These are phyloP conservation scores for Sussaba pulchella DNA, from an alignment of 2,888 invertebrate species.

Conservation along the genomic window DNA sequence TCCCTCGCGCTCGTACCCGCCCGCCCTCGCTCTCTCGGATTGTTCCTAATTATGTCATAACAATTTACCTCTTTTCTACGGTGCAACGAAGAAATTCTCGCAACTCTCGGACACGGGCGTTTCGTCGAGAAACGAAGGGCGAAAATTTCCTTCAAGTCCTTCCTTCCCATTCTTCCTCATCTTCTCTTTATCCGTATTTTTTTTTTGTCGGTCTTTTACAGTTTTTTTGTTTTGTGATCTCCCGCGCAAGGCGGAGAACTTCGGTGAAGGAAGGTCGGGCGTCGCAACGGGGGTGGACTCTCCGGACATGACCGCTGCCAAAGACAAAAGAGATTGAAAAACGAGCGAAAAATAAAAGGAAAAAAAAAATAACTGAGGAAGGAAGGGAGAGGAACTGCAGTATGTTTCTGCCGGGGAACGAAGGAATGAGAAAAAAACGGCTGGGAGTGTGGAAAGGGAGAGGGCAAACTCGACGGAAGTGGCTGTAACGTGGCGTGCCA, in stretches of 20 bases:
- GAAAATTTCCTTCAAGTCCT: conserved; percentile 40
- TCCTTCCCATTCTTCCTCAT: conserved; percentile 4
- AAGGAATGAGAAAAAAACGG: conserved; percentile 11
- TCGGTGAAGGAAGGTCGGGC: conserved; percentile 24
- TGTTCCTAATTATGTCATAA: conserved; percentile 83
- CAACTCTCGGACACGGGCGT: conserved; percentile 56
- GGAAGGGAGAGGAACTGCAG: neutral
- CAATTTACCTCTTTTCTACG: conserved; percentile 76
- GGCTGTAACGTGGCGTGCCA: conserved; percentile 70
- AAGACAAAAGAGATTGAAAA: neutral
- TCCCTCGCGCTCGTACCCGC: conserved; percentile 29
- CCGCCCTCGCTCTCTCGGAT: conserved; percentile 68
- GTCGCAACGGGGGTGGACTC: conserved; percentile 42
- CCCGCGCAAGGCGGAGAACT: neutral
- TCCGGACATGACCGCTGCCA: conserved; percentile 4
- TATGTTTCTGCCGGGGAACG: neutral
- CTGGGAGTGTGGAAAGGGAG: conserved; percentile 12
- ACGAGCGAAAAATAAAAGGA: neutral
- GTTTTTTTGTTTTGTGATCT: conserved; percentile 2
- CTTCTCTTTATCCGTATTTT: conserved; percentile 23
- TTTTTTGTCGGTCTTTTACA: conserved; percentile 34
- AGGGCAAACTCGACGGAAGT: conserved; percentile 41
- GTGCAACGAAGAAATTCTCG: conserved; percentile 62
- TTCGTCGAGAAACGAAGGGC: conserved; percentile 52
- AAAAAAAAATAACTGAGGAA: neutral